A percentile compares a stretch with the other conserved stretches of the same genome.
Conservation (phyloP, 2,113 vertebrate species). For the Pagrus major region DNA sequence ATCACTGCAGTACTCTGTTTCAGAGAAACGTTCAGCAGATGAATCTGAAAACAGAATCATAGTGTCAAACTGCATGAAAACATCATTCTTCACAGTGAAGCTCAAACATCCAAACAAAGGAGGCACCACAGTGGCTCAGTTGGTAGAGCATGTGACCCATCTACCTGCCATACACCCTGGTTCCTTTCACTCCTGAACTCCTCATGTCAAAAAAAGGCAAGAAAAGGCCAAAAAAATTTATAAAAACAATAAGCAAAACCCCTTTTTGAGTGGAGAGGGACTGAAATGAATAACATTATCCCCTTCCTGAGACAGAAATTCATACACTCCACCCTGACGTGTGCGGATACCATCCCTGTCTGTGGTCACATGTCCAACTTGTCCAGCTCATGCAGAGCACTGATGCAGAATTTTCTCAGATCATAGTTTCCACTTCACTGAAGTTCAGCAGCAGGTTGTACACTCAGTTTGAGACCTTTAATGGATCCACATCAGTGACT, state of each 20-base stretch:
- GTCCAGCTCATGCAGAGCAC: slow-evolving; percentile 5
- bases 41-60: background rate
- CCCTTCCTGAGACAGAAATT: background rate
- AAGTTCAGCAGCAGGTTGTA: slow-evolving; percentile 26
- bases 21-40: background rate
- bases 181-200: too few species aligned
- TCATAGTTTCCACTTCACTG: slow-evolving; percentile 57
- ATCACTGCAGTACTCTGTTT: too few species aligned
- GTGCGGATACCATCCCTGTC: background rate
- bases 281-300: background rate
- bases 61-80: too few species aligned
- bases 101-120: background rate
- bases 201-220: too few species aligned
- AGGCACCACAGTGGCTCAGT: too few species aligned
- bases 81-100: background rate
- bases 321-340: background rate
- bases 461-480: slow-evolving; percentile 58
- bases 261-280: background rate
- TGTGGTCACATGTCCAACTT: slow-evolving; percentile 13
- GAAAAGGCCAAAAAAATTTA: too few species aligned
- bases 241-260: background rate
- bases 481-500: slow-evolving; percentile 52
- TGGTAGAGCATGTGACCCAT: too few species aligned
- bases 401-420: slow-evolving; percentile 48
- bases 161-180: too few species aligned